Evolutionary conservation across 2,113 vertebrate genomes (phyloP), one percentile per base, ranked within the genome.

Genomic region (Calypte anna): DNA sequence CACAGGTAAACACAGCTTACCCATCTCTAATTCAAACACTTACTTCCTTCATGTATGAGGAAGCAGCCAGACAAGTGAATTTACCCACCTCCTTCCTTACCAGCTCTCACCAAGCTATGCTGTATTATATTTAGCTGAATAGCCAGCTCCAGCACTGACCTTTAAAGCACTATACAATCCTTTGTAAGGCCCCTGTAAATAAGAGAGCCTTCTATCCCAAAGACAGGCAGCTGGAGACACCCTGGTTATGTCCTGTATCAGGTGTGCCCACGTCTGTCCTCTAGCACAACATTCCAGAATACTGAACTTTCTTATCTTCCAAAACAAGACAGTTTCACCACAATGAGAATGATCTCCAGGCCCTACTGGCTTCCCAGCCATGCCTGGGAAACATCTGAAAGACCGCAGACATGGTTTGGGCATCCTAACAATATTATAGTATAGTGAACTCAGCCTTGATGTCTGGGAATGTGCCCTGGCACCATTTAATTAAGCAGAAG

Each of bases 361-460:
- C 82, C 33, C 61, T 53, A 19, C 51, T 88, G 53, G 17, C 68
- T 90, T 94, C 80, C 48, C 86, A 55, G 31, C 57, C n/a, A 2
- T 62, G 75, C 20, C 68, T 74, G 48, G 68, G 64, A 93, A 93
- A 81, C 68, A 94, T 81, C 91, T 74, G 64, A 96, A 96, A 73
- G 61, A 90, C 82, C 76, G 86, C 82, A 93, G 51, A 77, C 6
- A 0, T 81, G 53, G 68, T 88, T 83, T 2, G 22, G 72, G 68
- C 70, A 74, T 43, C 70, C 55, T 74, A 68, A 63, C 24, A 63
- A 38, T 77, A 86, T 83, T 81, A 90, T 55, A 75, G 64, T 21
- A n/a, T 1, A 24, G 82, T 88, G 55, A 59, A 81, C 25, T 59
- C 38, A 48, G 80, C n/a, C 43, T 36, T 59, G 33, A 63, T 20